Conservation (phyloP, 1,140 invertebrate genomes). For the Drosophila subobscura region DNA sequence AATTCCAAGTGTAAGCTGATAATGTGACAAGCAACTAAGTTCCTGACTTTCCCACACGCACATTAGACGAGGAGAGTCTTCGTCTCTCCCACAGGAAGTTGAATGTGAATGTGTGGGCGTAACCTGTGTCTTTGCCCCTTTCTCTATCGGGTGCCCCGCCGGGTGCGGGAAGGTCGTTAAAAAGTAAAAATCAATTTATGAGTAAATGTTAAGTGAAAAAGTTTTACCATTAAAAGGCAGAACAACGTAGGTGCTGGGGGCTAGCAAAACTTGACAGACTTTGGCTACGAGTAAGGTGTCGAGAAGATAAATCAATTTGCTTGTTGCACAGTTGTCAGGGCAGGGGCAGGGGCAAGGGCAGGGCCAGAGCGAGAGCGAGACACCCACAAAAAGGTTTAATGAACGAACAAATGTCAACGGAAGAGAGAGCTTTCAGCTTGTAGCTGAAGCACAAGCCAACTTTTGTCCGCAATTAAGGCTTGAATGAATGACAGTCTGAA, state of each 20-base stretch:
- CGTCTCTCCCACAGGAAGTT: no score
- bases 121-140: slow-evolving; percentile 2
- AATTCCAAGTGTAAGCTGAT: slow-evolving; percentile 73
- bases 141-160: slow-evolving; percentile 5
- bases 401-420: slow-evolving; percentile 81
- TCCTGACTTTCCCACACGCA: slow-evolving; percentile 25
- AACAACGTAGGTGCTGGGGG: slow-evolving; percentile 32
- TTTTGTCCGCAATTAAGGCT: slow-evolving; percentile 78
- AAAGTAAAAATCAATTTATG: slow-evolving; percentile 83
- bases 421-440: slow-evolving; percentile 27
- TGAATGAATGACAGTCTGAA: slow-evolving; percentile 77
- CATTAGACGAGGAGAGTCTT: no score
- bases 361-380: not conserved
- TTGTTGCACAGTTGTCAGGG: slow-evolving; percentile 72
- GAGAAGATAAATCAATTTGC: slow-evolving; percentile 80
- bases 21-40: slow-evolving; percentile 60
- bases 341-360: no score
- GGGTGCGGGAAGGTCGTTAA: slow-evolving; percentile 60
- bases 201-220: slow-evolving; percentile 82
- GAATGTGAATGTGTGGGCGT: slow-evolving; percentile 9
- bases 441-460: slow-evolving; percentile 58
- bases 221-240: slow-evolving; percentile 75
- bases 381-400: slow-evolving; percentile 80
- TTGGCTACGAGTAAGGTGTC: slow-evolving; percentile 57
- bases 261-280: slow-evolving; percentile 51